These are phyloP conservation scores for Synergus itoensis DNA, from an alignment of 2,888 invertebrate species.

Conservation along the genomic window DNA sequence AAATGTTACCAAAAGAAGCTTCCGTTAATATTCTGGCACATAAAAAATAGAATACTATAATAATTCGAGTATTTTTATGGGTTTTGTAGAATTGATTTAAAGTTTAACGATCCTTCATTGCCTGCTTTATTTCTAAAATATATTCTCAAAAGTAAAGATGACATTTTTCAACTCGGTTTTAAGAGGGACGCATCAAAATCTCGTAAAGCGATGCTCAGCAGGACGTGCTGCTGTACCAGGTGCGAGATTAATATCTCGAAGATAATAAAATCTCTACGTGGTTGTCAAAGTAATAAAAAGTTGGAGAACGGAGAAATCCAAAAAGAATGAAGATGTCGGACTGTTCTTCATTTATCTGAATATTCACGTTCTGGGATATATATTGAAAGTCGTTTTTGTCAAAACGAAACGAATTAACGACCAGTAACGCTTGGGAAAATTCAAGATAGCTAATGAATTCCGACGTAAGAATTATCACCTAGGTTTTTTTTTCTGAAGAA, in stretches of 20 bases:
- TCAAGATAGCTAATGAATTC: constrained; percentile 19
- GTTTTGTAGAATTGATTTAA: neutral
- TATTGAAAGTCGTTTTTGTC: constrained; percentile 3
- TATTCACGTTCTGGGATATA: constrained; percentile 26
- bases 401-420: constrained; percentile 42
- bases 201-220: constrained; percentile 49
- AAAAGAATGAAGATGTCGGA: constrained; percentile 43
- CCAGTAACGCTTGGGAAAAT: constrained; percentile 9
- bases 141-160: neutral
- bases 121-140: neutral
- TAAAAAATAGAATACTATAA: too few relatives aligned
- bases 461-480: constrained; percentile 19
- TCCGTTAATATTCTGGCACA: neutral
- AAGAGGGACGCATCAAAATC: constrained; percentile 45
- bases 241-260: constrained; percentile 54
- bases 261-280: constrained; percentile 53
- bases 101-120: neutral
- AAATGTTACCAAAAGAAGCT: neutral
- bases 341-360: constrained; percentile 49
- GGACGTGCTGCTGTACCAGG: constrained; percentile 49
- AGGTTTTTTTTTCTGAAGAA: constrained; percentile 26
- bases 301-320: constrained; percentile 42
- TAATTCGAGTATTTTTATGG: too few relatives aligned
- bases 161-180: neutral
- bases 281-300: constrained; percentile 50